Evolutionary conservation across 2,888 invertebrate species (phyloP), one percentile per base, ranked within the genome.

Genomic region (Portevinia maculata): DNA sequence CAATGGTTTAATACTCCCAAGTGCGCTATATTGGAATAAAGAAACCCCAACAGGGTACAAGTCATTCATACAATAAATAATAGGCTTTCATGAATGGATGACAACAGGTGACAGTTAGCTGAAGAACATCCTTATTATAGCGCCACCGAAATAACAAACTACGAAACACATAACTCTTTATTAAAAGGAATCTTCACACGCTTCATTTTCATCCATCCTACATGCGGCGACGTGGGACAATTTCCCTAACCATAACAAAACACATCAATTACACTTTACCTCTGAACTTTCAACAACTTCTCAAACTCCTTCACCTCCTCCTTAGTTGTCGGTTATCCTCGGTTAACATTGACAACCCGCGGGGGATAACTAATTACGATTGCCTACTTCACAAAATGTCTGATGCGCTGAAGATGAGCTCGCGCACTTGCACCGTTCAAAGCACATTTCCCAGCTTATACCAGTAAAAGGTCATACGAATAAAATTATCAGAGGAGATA

Each of bases 391-490:
- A 55, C 70, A 65, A 70, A 62, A 75, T 70, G 60, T 76, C 70
- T 65, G 70, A 65, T 65, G 44, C 59, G 46, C 6, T 76, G 76
- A 81, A 81, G 81, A 81, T 81, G 75, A 69, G 69, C 30, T 44
- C 32, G 70, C 30, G 39, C 70, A 75, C 55, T 79, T 57, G 75
- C 39, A 79, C 50, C 34, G 46, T 57, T 44, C 52, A 62, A 57
- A 62, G 34, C 50, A 57, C 52, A 28, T 34, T 73, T 52, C 50
- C 7, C 28, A 69, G 50, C 57, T 34, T 34, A 17, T 19, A 30
- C 50, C 52, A 50, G n/a, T 48, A 74, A 85, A 85, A 85, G 85
- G 85, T 85, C 85, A 84, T 75, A 73, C 74, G 81, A 69, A 81
- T 85, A 73, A 85, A 85, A 84, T 81, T 84, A 81, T 78, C 79